These are phyloP conservation scores for Alentia gelatinosa DNA, from an alignment of 2,888 invertebrate genomes.

Conservation along the genomic window DNA sequence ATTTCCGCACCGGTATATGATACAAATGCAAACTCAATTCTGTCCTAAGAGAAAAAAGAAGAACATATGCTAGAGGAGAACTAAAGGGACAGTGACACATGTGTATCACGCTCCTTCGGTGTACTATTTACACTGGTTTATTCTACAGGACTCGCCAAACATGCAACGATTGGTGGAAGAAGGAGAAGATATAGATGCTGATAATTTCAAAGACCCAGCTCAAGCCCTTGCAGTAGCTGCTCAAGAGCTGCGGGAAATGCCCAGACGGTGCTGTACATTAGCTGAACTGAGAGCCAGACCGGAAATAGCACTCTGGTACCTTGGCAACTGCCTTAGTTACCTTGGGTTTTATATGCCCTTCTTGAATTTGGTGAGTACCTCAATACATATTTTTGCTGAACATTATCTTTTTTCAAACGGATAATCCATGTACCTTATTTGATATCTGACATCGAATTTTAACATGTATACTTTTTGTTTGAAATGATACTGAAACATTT, in stretches of 20 bases:
- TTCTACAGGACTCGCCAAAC: slow-evolving; percentile 31
- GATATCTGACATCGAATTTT: too few species aligned
- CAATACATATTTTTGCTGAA: too few species aligned
- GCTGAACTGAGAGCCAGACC: slow-evolving; percentile 65
- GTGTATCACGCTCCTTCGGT: too few species aligned
- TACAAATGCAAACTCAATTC: too few species aligned
- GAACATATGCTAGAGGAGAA: slow-evolving; percentile 51
- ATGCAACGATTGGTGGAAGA: slow-evolving; percentile 49
- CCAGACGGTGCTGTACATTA: slow-evolving; percentile 65
- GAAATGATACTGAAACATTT: too few species aligned
- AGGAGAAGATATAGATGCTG: slow-evolving; percentile 49
- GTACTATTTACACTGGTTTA: too few species aligned
- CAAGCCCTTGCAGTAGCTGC: slow-evolving; percentile 5
- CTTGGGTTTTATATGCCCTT: slow-evolving; percentile 73
- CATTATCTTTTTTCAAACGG: too few species aligned
- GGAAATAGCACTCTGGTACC: slow-evolving; percentile 71
- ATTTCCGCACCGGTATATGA: too few species aligned
- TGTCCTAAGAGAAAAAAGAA: slow-evolving; percentile 58
- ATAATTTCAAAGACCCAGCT: not conserved
- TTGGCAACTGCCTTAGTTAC: slow-evolving; percentile 69
- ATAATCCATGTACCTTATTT: too few species aligned
- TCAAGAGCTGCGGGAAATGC: slow-evolving; percentile 41
- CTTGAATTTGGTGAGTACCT: slow-evolving; percentile 68
- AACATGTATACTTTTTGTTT: too few species aligned
- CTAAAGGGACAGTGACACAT: not conserved